Percentiles rank a stretch among this genome's conserved stretches.
These are phyloP conservation scores for Parnassius apollo DNA, from an alignment of 2,888 invertebrate genomes.

Conservation along the genomic window DNA sequence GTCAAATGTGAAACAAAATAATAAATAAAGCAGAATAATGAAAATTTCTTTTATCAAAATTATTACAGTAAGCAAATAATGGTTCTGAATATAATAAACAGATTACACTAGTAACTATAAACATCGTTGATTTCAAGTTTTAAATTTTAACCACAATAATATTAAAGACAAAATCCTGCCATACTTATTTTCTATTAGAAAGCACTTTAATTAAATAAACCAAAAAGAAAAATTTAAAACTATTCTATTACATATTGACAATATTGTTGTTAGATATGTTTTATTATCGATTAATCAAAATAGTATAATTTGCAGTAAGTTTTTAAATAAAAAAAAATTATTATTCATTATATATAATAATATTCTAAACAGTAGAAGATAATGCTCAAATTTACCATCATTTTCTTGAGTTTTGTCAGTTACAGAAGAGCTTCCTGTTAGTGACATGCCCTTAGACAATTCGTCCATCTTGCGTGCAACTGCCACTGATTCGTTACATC, in stretches of 20 bases:
- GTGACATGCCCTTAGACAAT: conserved; percentile 81
- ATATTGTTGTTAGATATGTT: no score
- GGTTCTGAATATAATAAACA: no score
- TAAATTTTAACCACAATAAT: background rate
- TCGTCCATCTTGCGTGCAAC: conserved; percentile 75
- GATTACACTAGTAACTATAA: no score
- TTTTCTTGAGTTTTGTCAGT: conserved; percentile 76
- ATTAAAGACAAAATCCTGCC: background rate
- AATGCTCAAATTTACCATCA: conserved; percentile 61
- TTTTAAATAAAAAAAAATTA: background rate
- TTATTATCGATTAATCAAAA: background rate
- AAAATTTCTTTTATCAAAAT: no score
- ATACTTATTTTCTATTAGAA: background rate
- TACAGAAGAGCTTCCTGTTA: conserved; percentile 78
- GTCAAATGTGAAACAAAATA: no score
- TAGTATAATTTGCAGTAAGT: background rate
- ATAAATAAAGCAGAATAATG: no score
- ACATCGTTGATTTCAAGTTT: no score
- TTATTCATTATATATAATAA: background rate
- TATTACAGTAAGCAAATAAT: no score
- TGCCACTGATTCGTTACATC: conserved; percentile 78
- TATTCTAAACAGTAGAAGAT: background rate
- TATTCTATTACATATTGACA: no score
- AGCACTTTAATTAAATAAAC: no score
- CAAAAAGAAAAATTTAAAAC: no score